Conservation (phyloP, 2,888 invertebrate genomes). For the Camptogramma bilineatum region DNA sequence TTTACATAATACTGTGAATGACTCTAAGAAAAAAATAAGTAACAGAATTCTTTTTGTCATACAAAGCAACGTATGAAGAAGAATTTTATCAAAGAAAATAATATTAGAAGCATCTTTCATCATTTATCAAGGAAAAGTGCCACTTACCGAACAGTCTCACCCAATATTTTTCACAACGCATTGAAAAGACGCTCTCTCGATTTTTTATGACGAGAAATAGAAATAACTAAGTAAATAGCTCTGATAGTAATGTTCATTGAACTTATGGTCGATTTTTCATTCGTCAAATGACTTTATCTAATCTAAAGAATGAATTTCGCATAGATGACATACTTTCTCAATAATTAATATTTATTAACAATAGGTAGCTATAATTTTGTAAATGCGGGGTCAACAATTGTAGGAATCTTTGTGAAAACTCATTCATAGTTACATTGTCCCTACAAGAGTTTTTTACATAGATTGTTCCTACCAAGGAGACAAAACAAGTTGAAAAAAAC, state of each 20-base stretch:
- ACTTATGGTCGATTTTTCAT: no score
- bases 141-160: constrained; percentile 39
- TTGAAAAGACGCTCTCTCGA: constrained; percentile 25
- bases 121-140: constrained; percentile 45
- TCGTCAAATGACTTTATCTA: not conserved
- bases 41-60: not conserved
- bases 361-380: no score
- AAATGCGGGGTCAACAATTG: no score
- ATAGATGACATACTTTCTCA: no score
- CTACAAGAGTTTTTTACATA: no score
- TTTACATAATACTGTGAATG: no score
- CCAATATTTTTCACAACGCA: constrained; percentile 30
- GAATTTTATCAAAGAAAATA: constrained; percentile 17
- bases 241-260: not conserved
- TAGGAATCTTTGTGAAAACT: no score
- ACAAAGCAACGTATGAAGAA: not conserved
- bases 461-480: not conserved
- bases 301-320: no score
- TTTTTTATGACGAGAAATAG: constrained; percentile 6
- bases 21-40: not conserved
- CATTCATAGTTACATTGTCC: no score
- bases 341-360: no score
- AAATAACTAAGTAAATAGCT: not conserved
- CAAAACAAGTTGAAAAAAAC: not conserved
- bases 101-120: constrained; percentile 36